A percentile compares a stretch with the other conserved stretches of the same genome.
These are phyloP conservation scores for Neomonachus schauinslandi DNA, from an alignment of 2,113 vertebrate species.

Conservation along the genomic window DNA sequence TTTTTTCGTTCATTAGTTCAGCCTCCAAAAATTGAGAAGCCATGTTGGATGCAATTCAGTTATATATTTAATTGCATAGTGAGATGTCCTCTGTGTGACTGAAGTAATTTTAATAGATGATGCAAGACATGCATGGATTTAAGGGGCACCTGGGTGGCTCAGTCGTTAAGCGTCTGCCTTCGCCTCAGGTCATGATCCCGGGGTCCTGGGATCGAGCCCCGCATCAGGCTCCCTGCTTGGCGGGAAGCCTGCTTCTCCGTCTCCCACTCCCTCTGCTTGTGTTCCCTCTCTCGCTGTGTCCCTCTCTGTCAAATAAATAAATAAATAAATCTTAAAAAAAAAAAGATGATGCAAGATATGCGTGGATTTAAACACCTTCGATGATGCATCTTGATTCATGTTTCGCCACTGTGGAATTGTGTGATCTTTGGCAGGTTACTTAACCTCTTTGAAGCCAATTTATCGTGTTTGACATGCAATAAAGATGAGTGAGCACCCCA, in stretches of 20 bases:
- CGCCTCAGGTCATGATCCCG: too few species aligned
- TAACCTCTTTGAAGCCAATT: neutral
- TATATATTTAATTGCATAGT: neutral
- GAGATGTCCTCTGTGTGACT: neutral
- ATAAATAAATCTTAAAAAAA: too few species aligned
- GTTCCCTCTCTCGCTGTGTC: too few species aligned
- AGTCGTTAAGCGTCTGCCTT: too few species aligned
- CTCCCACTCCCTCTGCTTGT: too few species aligned
- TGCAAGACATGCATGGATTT: neutral
- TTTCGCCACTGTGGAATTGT: neutral
- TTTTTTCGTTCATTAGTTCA: neutral
- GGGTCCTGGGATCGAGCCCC: too few species aligned
- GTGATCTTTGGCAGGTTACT: neutral
- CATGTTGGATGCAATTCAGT: neutral
- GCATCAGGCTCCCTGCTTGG: too few species aligned
- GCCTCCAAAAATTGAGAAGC: neutral
- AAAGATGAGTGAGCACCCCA: neutral
- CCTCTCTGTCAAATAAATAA: too few species aligned
- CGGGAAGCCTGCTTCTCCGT: too few species aligned
- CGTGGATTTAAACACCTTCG: neutral
- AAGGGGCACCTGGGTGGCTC: neutral
- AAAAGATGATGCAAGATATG: neutral
- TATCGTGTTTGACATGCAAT: neutral
- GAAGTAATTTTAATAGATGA: neutral
- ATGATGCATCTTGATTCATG: neutral